Evolutionary conservation across 1,140 invertebrate genomes (phyloP).

Genomic region (Meteorus sp.): DNA sequence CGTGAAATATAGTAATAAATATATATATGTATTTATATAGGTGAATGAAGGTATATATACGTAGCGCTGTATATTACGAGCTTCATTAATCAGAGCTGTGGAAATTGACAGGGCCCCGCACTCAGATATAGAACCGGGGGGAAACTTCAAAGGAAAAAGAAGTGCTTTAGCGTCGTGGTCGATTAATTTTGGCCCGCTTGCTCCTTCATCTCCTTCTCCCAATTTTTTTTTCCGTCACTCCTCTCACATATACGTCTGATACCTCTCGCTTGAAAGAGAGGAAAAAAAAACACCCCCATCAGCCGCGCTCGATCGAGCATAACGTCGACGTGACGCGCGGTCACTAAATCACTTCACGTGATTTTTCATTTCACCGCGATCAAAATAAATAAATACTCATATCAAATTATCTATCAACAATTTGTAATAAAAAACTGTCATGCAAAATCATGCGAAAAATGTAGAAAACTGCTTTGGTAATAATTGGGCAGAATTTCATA

Average conservation of each 20-base stretch:
- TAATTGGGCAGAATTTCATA: too few relatives aligned
- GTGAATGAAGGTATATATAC: too few relatives aligned
- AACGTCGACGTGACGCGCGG: conserved; percentile 10
- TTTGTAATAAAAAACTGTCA: too few relatives aligned
- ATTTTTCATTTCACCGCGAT: too few relatives aligned
- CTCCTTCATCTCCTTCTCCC: conserved; percentile 13
- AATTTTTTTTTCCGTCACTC: not conserved
- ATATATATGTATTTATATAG: too few relatives aligned
- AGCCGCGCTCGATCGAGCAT: conserved; percentile 2
- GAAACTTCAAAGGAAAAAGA: conserved; percentile 27
- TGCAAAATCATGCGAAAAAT: too few relatives aligned
- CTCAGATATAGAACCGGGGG: not conserved
- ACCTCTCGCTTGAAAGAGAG: not conserved
- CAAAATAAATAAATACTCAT: too few relatives aligned
- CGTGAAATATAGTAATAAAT: not conserved
- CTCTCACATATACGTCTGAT: not conserved
- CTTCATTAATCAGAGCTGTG: conserved; percentile 46
- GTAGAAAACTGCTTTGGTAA: too few relatives aligned
- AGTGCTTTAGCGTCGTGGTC: conserved; percentile 38
- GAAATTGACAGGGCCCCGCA: conserved; percentile 43
- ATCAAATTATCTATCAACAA: too few relatives aligned
- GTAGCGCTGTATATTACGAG: conserved; percentile 42
- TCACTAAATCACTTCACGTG: conserved; percentile 10
- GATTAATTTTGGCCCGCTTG: conserved; percentile 39
- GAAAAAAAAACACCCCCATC: conserved; percentile 8